Evolutionary conservation across 1,140 invertebrate species (phyloP), one percentile per base, ranked within the genome.

Genomic region (Eufriesea mexicana): DNA sequence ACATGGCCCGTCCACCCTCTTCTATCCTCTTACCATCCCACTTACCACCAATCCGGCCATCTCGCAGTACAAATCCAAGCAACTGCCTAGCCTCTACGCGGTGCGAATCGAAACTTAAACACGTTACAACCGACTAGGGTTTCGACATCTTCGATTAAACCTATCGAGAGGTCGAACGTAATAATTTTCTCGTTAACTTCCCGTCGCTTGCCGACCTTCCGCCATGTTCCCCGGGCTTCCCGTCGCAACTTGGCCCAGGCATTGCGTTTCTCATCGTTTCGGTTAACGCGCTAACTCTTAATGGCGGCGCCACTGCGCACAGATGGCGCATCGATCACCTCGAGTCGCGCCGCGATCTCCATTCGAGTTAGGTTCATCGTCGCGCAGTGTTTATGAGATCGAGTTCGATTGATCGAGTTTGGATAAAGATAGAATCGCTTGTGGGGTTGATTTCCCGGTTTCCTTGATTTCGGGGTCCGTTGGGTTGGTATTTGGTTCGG

Each of bases 1-100:
- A 91, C 90, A 80, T 87, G 81, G 80, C 85, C 89, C 84, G 79
- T 84, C 71, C 87, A 77, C 78, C 84, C 81, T 76, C 78, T 84
- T 87, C 86, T 76, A 86, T 78, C 88, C 84, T 88, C 82, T 85
- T 82, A 73, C 84, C 81, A 70, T 82, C 79, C 87, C 77, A 89
- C 89, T 84, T 86, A 86, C 79, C 84, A 74, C 80, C 84, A 73
- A 86, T 85, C 79, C 86, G 67, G 70, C 81, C 80, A 81, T 64
- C 79, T 80, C 79, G 51, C 66, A 61, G 35, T 83, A 79, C 71
- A 87, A 90, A 90, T 90, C 88, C 89, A 64, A 85, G 84, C 70
- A 86, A 89, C 85, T 84, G 54, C 78, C 78, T 64, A 64, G 81
- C 64, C n/a, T n/a, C n/a, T n/a, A n/a, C 25, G 57, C 20, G 57